Evolutionary conservation across 2,888 invertebrate species (phyloP).

Genomic region (Acronicta leporina): DNA sequence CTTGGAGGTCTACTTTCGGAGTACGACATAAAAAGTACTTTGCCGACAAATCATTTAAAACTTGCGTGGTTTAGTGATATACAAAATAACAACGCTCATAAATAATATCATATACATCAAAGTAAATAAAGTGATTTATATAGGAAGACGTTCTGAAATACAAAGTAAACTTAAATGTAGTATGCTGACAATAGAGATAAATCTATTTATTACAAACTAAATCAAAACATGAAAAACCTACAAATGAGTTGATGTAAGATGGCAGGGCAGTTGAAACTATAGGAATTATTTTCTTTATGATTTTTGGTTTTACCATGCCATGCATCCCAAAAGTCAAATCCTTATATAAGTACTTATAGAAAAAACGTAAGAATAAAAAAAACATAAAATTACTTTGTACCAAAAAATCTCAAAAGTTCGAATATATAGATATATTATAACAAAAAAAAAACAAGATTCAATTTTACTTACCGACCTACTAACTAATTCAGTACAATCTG

Average conservation of each 20-base stretch:
- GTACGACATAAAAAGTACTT: too few relatives aligned
- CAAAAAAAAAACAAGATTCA: slow-evolving; percentile 8
- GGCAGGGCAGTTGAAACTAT: too few relatives aligned
- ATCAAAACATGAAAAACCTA: too few relatives aligned
- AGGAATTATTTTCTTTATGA: neutral
- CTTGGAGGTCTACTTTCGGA: too few relatives aligned
- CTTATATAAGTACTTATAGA: neutral
- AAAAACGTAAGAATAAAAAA: slow-evolving; percentile 13
- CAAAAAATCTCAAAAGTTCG: slow-evolving; percentile 24
- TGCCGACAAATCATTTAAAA: too few relatives aligned
- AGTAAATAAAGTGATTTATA: slow-evolving; percentile 43
- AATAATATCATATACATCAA: slow-evolving; percentile 38
- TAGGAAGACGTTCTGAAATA: slow-evolving; percentile 42
- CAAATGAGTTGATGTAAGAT: too few relatives aligned
- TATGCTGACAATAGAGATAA: slow-evolving; percentile 25
- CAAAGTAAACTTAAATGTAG: slow-evolving; percentile 21
- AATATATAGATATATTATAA: slow-evolving; percentile 30
- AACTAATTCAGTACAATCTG: slow-evolving; percentile 44
- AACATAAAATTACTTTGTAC: slow-evolving; percentile 41
- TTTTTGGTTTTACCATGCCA: neutral
- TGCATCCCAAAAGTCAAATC: neutral
- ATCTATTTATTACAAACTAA: too few relatives aligned
- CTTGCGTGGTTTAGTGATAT: slow-evolving; percentile 19
- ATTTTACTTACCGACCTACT: neutral
- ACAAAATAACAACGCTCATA: slow-evolving; percentile 22